Conservation (phyloP, 2,888 invertebrate genomes). For the Drosophila anomalata region DNA sequence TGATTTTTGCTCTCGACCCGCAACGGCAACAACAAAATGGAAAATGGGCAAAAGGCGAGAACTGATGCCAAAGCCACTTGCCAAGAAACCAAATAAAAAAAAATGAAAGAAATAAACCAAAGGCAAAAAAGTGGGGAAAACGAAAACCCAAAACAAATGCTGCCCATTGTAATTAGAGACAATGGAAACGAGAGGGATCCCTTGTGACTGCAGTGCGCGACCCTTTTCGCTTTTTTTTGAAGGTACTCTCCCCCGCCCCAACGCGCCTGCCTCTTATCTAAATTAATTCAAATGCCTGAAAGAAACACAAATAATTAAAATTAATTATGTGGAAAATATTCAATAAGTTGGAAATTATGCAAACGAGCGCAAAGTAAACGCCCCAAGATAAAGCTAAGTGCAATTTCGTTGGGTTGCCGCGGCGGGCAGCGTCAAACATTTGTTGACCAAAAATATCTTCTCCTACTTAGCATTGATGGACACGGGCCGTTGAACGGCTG, state of each 20-base stretch:
- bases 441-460: slow-evolving; percentile 64
- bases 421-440: slow-evolving; percentile 33
- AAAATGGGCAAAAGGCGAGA: slow-evolving; percentile 26
- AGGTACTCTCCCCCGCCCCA: slow-evolving; percentile 3
- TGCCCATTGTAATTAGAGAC: slow-evolving; percentile 74
- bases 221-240: slow-evolving; percentile 62
- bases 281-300: slow-evolving; percentile 69
- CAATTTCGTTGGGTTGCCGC: slow-evolving; percentile 48
- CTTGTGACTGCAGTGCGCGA: slow-evolving; percentile 53
- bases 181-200: slow-evolving; percentile 58
- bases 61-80: slow-evolving; percentile 40
- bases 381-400: slow-evolving; percentile 69
- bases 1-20: slow-evolving; percentile 62
- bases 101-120: slow-evolving; percentile 17
- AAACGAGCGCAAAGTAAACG: slow-evolving; percentile 75
- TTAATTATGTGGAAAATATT: slow-evolving; percentile 78
- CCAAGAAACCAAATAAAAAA: slow-evolving; percentile 34
- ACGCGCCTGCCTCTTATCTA: slow-evolving; percentile 37
- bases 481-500: slow-evolving; percentile 30
- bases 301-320: slow-evolving; percentile 74
- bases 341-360: slow-evolving; percentile 78
- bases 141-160: slow-evolving; percentile 60
- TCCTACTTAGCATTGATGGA: slow-evolving; percentile 66
- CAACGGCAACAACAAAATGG: slow-evolving; percentile 14
- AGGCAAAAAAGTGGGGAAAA: not conserved